Evolutionary conservation across 2,888 invertebrate species (phyloP), one percentile per base, ranked within the genome.

Genomic region (Protodeltote pygarga): DNA sequence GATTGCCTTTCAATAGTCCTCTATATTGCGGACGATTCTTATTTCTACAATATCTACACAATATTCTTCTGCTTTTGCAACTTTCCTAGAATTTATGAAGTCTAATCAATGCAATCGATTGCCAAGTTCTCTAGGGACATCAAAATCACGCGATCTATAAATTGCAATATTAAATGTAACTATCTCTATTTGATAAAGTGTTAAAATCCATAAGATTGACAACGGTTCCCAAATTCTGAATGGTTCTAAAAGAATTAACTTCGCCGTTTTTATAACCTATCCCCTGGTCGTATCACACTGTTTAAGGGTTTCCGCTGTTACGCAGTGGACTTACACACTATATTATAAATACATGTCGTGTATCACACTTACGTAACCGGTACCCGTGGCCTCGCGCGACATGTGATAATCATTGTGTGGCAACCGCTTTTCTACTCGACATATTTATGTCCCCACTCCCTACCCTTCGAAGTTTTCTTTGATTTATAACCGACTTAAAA

Each of bases 331-430:
- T 42, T 21, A 44, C 42, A 52, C 48, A 47, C 51, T 57, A 60
- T 55, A 63, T 59, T 55, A 45, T 49, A 63, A 38, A 57, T 63
- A 68, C 62, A 66, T 68, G 64, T 68, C 71, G 70, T 71, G 66
- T 68, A 51, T 68, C 54, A 42, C 71, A 72, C 71, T 83, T 82
- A 77, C 80, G 77, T 80, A 83, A 83, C 62, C 49, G 47, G 57
- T 71, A 69, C 74, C 61, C 73, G 72, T 64, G 73, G 75, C 75
- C 78, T 72, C 75, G 71, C 59, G 63, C 63, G 58, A 64, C 61
- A 65, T 53, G 71, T 73, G 73, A 70, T 74, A 74, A 74, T 68
- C 70, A 68, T 65, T 57, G 47, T 70, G 69, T 65, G 49, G 47
- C 65, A 69, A 69, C 49, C 58, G 38, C 46, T 67, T 69, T 69